These are phyloP conservation scores for Sardinella longiceps DNA, from an alignment of 2,797 vertebrate species.

Conservation along the genomic window DNA sequence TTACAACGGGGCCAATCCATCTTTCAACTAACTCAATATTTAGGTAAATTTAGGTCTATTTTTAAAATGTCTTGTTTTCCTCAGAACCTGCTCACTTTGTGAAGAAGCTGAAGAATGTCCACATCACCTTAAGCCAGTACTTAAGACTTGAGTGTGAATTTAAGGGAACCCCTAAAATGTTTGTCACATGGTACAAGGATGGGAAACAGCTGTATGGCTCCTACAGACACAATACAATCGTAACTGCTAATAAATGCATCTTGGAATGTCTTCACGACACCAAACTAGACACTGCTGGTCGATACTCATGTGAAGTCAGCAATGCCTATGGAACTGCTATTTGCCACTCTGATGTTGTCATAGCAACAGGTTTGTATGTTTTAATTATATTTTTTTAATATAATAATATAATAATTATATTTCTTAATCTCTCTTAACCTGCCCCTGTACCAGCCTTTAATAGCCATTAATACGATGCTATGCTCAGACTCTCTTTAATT, in stretches of 20 bases:
- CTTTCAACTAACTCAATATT: too few relatives aligned
- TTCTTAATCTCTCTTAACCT: too few relatives aligned
- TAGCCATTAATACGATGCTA: too few relatives aligned
- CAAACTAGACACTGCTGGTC: constrained; percentile 37
- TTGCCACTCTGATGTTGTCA: constrained; percentile 58
- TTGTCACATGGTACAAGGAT: constrained; percentile 80
- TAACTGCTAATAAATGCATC: neutral
- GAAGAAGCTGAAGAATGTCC: constrained; percentile 37
- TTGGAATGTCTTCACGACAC: neutral
- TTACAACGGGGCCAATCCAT: too few relatives aligned
- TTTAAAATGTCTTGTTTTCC: neutral
- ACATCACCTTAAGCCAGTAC: constrained; percentile 72
- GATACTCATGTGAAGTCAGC: constrained; percentile 62
- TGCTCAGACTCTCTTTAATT: neutral
- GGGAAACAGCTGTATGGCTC: constrained; percentile 84
- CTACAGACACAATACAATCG: constrained; percentile 44
- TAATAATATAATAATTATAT: too few relatives aligned
- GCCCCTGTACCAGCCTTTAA: too few relatives aligned
- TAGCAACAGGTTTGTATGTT: constrained; percentile 67
- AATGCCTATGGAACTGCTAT: constrained; percentile 67
- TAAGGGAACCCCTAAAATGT: constrained; percentile 77
- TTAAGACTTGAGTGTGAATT: constrained; percentile 79
- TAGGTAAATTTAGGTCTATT: too few relatives aligned
- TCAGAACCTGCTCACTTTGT: constrained; percentile 41
- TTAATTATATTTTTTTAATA: neutral